phyloP scores from a whole-genome alignment of 37 sponge, comb jelly and placozoan species.

The Beroe forskalii region DNA sequence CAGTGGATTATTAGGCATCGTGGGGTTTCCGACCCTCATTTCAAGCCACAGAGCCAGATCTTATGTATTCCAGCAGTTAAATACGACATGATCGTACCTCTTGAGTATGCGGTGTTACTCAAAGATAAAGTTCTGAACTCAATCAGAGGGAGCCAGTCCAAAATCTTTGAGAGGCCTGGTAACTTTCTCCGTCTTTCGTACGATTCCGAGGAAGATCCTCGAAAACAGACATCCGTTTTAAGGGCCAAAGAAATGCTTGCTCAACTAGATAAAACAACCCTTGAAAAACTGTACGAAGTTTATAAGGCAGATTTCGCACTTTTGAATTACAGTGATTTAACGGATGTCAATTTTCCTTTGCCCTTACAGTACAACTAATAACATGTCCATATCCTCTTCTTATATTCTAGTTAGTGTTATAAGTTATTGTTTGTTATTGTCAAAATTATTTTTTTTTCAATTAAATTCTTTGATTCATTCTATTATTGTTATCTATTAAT shows the following conservation, averaged over 20 bases:
- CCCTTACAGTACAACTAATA: background rate
- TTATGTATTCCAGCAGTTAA: background rate
- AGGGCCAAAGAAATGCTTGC: background rate
- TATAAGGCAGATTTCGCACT: background rate
- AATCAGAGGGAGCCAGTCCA: background rate
- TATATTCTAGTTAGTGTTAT: no score
- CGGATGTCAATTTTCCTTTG: background rate
- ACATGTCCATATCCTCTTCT: no score
- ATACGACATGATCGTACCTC: slow-evolving; percentile 7
- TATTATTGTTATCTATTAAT: no score
- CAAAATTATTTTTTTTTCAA: no score
- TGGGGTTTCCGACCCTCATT: background rate
- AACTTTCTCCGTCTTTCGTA: background rate
- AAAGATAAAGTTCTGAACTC: background rate
- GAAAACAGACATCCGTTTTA: background rate
- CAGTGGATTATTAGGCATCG: background rate
- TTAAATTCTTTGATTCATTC: no score
- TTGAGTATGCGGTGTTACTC: background rate
- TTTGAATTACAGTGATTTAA: background rate
- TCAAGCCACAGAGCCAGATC: background rate
- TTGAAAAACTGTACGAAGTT: background rate
- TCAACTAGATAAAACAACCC: background rate
- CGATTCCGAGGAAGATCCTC: background rate
- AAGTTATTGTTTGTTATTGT: no score
- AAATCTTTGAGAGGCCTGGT: no score